Base-by-base conservation (phyloP, 2,797 vertebrate genomes). In the Gymnoscopelus braueri region DNA sequence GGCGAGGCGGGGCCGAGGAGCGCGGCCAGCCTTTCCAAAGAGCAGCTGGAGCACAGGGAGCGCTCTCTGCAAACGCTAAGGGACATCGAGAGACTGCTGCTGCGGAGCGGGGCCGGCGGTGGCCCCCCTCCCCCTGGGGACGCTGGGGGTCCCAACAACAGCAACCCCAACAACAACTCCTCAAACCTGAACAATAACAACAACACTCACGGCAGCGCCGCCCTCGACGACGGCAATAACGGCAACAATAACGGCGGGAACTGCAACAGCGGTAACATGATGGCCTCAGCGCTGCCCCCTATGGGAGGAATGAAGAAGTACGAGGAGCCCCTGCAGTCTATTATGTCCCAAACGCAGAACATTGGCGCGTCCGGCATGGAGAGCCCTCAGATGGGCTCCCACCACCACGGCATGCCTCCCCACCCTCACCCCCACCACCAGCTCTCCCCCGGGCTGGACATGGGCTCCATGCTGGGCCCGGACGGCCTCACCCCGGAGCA, bases 41-140 rank as follows among this genome's bases (percentile, higher is more conserved):
- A 99, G 89, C 98, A 99, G 89, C 91, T 99, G 74, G 97, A 99
- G 79, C 98, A 99, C 77, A 93, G 98, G 2, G 97, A 99, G 55
- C 96, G 97, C 5, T 99, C 97, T 54, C 87, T 99, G 74, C 98
- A 99, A 92, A 99, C 97, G 0, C 92, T 99, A 64, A 91, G 97
- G 70, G 97, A 99, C 89, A 97, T 99, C 9, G 97, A 99, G 84
- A 94, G 97, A 6, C 90, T 99, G 49, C 81, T 99, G 78, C 91
- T 99, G 65, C 96, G 95, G 52, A 96, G 94, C 0, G 94, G 95
- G 3, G 89, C 93, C 1, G 54, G 84, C 58, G 91, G 82, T 63
- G 80, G 71, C 49, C 71, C 85, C 39, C 39, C 39, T 7, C 9
- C 7, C 39, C 7, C 39, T n/a, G 90, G 82, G 74, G 91, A 90